phyloP scores from a whole-genome alignment of 2,797 vertebrate species.

The Leptoclinus maculatus region DNA sequence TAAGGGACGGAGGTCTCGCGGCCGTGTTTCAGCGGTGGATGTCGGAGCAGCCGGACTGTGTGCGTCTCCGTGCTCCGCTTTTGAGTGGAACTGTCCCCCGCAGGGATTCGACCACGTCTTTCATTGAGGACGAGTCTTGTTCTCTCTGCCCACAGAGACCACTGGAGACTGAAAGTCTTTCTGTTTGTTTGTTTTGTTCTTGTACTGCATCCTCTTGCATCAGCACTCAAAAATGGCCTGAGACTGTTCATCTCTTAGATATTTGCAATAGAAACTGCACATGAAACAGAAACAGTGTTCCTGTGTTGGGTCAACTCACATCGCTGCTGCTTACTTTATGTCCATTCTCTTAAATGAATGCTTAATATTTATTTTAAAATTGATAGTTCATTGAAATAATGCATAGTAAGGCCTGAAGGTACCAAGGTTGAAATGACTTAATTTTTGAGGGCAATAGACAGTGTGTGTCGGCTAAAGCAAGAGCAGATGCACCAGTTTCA shows the following conservation, averaged over 20 bases:
- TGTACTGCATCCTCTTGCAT: conserved; percentile 46
- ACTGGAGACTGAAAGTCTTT: conserved; percentile 55
- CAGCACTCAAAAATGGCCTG: conserved; percentile 36
- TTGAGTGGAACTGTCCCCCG: conserved; percentile 39
- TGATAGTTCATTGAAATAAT: neutral
- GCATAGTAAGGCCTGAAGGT: neutral
- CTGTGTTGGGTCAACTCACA: conserved; percentile 11
- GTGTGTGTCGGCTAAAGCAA: conserved; percentile 11
- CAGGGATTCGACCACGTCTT: conserved; percentile 32
- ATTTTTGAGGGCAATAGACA: neutral
- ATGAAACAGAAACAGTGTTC: neutral
- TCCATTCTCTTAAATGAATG: neutral
- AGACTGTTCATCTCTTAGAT: conserved; percentile 48
- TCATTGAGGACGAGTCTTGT: conserved; percentile 35
- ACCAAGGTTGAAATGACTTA: neutral
- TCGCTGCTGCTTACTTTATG: neutral
- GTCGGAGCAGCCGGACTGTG: conserved; percentile 22
- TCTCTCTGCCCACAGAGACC: conserved; percentile 35
- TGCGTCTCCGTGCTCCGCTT: conserved; percentile 9
- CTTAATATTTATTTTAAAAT: conserved; percentile 22
- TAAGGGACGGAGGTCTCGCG: neutral
- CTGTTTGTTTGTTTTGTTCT: conserved; percentile 45
- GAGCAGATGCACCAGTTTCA: neutral
- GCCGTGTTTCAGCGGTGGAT: conserved; percentile 6
- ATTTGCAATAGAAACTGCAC: conserved; percentile 30